Evolutionary conservation across 2,888 invertebrate genomes (phyloP), one percentile per base, ranked within the genome.

Genomic region (Rotaria sp.): DNA sequence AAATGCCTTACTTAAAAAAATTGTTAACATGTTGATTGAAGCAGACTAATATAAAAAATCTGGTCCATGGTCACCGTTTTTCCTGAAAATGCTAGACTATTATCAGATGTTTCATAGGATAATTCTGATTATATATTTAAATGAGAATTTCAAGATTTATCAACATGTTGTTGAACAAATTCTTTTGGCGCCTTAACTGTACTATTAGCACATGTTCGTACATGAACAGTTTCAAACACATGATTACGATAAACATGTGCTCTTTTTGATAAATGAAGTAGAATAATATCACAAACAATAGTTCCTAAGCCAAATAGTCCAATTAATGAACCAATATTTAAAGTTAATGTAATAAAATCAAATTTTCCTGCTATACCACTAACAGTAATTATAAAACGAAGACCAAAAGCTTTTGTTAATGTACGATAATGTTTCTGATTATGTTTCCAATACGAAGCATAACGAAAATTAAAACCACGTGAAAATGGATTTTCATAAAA

Each of bases 351-450:
- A 35, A 92, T 90, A 21, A 91, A 86, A 88, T 89, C 90, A 88
- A 93, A 92, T 88, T 92, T 92, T n/a, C 93, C 92, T 30, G 91
- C 93, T 85, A 89, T 88, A 0, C 92, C 93, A 48, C 90, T 89
- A 13, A 92, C 91, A 48, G 90, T 89, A 35, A 93, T 88, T 26
- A 92, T 89, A 88, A 92, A 92, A 45, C 91, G 90, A 74, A 93
- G 91, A 8, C 93, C 93, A 88, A 90, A 92, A 0, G 91, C 92
- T 88, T 91, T 91, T 87, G 89, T 89, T 80, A 92, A 88, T 21
- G 92, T 92, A 50, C 92, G 88, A 15, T 88, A 88, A 45, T 89
- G 88, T 74, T 87, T 89, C 87, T 91, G 92, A 88, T 91, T 91
- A 87, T 91, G 89, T 3, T 92, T 91, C 87, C 89, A 89, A 88